Evolutionary conservation across 2,888 invertebrate genomes (phyloP).

Genomic region (Allacma fusca): DNA sequence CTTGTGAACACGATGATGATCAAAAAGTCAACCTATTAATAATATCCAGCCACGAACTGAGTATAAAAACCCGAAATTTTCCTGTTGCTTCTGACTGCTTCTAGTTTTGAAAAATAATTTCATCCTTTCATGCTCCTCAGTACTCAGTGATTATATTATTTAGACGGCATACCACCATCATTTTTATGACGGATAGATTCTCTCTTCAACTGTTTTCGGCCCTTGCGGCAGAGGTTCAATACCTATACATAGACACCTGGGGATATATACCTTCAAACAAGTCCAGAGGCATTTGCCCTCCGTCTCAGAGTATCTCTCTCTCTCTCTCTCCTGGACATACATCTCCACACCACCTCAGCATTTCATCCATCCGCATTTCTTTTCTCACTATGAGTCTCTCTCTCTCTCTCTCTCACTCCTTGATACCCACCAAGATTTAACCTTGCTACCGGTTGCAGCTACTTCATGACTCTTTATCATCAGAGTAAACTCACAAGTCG

Average conservation of each 20-base stretch:
- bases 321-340: slow-evolving; percentile 9
- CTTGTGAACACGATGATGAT: slow-evolving; percentile 39
- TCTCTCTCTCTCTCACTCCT: neutral
- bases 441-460: slow-evolving; percentile 48
- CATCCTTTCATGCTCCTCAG: slow-evolving; percentile 36
- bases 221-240: slow-evolving; percentile 43
- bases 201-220: slow-evolving; percentile 16
- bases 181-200: slow-evolving; percentile 42
- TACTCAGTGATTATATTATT: slow-evolving; percentile 45
- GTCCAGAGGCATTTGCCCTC: slow-evolving; percentile 49
- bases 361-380: slow-evolving; percentile 9
- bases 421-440: slow-evolving; percentile 11
- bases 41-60: slow-evolving; percentile 52
- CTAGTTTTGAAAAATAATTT: slow-evolving; percentile 50
- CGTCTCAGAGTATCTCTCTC: slow-evolving; percentile 31
- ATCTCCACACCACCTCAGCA: neutral
- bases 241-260: slow-evolving; percentile 13
- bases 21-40: slow-evolving; percentile 48
- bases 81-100: slow-evolving; percentile 46
- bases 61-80: slow-evolving; percentile 50
- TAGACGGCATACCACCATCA: slow-evolving; percentile 46
- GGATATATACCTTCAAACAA: slow-evolving; percentile 44
- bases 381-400: neutral
- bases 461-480: slow-evolving; percentile 28
- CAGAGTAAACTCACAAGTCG: slow-evolving; percentile 25